Evolutionary conservation across 2,888 invertebrate genomes (phyloP).

Genomic region (Cephonodes hylas): DNA sequence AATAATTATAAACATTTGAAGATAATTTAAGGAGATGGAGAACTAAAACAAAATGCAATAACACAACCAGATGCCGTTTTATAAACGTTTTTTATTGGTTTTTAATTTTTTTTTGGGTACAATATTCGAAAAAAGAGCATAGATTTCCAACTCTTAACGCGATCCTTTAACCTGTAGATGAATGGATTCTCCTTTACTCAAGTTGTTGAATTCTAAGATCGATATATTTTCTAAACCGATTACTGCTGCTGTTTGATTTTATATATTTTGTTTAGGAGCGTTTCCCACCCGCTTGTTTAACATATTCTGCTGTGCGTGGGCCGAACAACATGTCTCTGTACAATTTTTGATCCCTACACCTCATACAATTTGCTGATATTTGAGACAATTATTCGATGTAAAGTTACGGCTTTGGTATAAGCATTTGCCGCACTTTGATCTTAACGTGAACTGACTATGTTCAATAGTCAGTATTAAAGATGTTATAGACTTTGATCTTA

Average conservation of each 20-base stretch:
- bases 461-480: not conserved
- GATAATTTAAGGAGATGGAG: not conserved
- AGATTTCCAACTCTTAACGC: conserved; percentile 43
- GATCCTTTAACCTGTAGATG: not conserved
- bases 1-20: no score
- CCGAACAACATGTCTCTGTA: not conserved
- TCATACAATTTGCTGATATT: no score
- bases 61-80: conserved; percentile 27
- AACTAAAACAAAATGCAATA: not conserved
- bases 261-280: not conserved
- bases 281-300: not conserved
- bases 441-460: no score
- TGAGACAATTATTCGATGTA: not conserved
- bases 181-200: not conserved
- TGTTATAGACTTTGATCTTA: not conserved
- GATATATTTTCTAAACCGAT: not conserved
- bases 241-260: not conserved
- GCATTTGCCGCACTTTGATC: no score
- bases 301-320: not conserved
- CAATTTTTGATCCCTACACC: not conserved
- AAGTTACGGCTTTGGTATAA: no score
- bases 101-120: conserved; percentile 28
- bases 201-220: not conserved
- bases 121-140: conserved; percentile 64
- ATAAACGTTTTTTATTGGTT: conserved; percentile 46